Evolutionary conservation across 2,797 vertebrate species (phyloP).

Genomic region (Microtus obscurus): DNA sequence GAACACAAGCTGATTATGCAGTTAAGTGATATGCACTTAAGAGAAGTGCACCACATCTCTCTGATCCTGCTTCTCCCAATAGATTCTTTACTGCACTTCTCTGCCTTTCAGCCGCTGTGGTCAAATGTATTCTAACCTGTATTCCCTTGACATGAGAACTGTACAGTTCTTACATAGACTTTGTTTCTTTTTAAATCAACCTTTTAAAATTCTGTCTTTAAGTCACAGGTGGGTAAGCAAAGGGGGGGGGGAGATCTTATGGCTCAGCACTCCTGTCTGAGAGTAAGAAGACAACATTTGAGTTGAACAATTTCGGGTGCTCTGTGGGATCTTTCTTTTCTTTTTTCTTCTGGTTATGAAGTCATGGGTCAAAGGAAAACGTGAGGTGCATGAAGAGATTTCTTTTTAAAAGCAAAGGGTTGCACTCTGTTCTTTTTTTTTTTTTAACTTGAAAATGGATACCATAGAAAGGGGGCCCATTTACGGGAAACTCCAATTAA

Average conservation of each 20-base stretch:
- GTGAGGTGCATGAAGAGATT: constrained; percentile 73
- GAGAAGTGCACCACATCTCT: constrained; percentile 73
- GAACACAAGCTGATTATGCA: constrained; percentile 78
- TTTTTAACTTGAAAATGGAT: constrained; percentile 80
- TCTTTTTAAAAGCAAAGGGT: constrained; percentile 79
- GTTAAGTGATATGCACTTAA: constrained; percentile 81
- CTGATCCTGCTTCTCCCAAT: constrained; percentile 71
- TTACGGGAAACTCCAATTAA: constrained; percentile 77
- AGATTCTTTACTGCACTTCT: constrained; percentile 61
- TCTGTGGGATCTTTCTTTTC: not conserved
- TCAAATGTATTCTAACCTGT: constrained; percentile 68
- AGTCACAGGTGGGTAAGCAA: not conserved
- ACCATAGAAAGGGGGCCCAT: constrained; percentile 70
- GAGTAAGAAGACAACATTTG: not conserved
- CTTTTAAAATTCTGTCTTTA: constrained; percentile 48
- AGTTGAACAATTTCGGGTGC: not conserved
- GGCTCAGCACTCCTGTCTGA: not conserved
- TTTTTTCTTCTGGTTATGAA: constrained; percentile 50
- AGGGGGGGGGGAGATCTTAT: not conserved
- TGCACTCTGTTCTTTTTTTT: constrained; percentile 55
- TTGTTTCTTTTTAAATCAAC: constrained; percentile 54
- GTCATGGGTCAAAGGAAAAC: constrained; percentile 70
- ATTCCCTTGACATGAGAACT: constrained; percentile 46
- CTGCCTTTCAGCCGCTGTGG: constrained; percentile 64
- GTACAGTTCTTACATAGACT: constrained; percentile 55